Base-by-base conservation (phyloP, 2,888 invertebrate species). In the Pteria penguin region DNA sequence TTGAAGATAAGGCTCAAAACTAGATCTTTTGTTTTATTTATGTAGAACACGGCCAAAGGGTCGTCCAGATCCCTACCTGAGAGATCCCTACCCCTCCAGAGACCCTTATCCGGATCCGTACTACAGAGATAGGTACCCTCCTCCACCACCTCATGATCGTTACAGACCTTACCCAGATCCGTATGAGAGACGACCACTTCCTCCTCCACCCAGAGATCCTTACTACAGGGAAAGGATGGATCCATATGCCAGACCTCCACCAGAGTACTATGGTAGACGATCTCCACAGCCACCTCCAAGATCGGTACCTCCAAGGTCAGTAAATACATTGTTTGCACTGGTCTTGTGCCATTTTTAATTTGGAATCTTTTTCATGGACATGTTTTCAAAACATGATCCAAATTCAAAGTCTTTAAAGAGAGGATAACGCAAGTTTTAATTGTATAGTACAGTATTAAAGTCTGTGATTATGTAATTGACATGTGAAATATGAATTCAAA, bases 141-240 rank as follows among this genome's bases (percentile, higher is more conserved):
- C 86, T 24, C 87, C 87, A 14, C 83, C 82, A 58, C 79, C 84
- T 5, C 78, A 81, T 78, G 88, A 88, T 70, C 82, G 88, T 54
- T 88, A 85, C 82, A 79, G 86, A 68, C 86, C 88, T 18, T 88
- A 88, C 58, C 81, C 85, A 72, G 88, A 87, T 66, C 86, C 86
- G 3, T 90, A 89, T 74, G 88, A 87, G 65, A 86, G 89, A 32
- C 66, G 88, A 2, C 85, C 85, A 29, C 74, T 78, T 8, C 76
- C 81, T 2, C 76, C 84, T 36, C 80, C 81, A 32, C 74, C 79
- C 5, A 75, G 84, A 54, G 84, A 85, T 62, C 81, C 82, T n/a
- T 85, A 81, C 79, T 84, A 78, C 62, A 81, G 85, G 69, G 85
- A 85, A 8, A 80, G 84, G 71, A 18, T 45, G 18, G 86, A 87